phyloP scores from a whole-genome alignment of 2,797 vertebrate species.

The Rhinophrynus dorsalis region DNA sequence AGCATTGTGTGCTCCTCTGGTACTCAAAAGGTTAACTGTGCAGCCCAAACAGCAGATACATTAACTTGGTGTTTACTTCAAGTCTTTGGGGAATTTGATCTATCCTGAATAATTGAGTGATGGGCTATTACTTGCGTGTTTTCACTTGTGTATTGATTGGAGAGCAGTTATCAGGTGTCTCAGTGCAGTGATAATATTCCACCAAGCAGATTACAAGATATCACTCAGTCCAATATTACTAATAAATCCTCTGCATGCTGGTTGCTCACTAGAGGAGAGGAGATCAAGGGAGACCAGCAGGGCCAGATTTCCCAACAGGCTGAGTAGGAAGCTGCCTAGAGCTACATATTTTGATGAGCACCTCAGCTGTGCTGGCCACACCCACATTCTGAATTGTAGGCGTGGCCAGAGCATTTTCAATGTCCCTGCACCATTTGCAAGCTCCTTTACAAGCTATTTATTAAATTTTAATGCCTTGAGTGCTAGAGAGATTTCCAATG shows the following conservation, averaged over 20 bases:
- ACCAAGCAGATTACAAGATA: slow-evolving; percentile 44
- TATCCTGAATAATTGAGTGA: slow-evolving; percentile 80
- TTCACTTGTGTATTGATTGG: slow-evolving; percentile 79
- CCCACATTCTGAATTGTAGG: too few species aligned
- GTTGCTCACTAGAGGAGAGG: slow-evolving; percentile 1
- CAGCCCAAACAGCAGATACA: background rate
- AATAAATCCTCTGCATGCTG: slow-evolving; percentile 33
- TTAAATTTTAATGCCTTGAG: too few species aligned
- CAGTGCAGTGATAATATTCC: slow-evolving; percentile 40
- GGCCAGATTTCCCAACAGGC: too few species aligned
- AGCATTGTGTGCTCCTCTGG: too few species aligned
- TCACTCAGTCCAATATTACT: slow-evolving; percentile 37
- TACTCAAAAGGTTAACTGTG: too few species aligned
- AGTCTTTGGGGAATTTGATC: slow-evolving; percentile 64
- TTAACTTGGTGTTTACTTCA: slow-evolving; percentile 59
- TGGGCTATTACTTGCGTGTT: slow-evolving; percentile 78
- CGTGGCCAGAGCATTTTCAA: too few species aligned
- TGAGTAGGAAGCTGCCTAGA: too few species aligned
- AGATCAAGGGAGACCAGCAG: background rate
- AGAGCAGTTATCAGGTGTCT: slow-evolving; percentile 67
- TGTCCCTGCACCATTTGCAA: too few species aligned
- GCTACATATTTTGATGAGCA: too few species aligned
- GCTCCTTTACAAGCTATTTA: too few species aligned
- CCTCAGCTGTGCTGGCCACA: too few species aligned
- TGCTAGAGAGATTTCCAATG: too few species aligned